Conservation (phyloP, 2,888 invertebrate genomes). For the Diaprepes abbreviatus region DNA sequence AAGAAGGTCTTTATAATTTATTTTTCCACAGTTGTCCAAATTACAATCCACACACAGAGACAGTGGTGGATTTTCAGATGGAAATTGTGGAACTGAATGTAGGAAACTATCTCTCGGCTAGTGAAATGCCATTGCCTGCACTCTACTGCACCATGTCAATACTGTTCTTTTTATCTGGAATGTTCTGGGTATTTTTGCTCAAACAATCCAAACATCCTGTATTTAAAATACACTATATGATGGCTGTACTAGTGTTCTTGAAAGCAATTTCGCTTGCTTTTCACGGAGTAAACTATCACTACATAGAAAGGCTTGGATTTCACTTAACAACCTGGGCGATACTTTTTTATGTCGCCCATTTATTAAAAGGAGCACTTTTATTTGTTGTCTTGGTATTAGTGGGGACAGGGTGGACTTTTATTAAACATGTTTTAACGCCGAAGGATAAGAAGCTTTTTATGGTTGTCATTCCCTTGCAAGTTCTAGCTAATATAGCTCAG, state of each 20-base stretch:
- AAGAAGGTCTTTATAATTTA: constrained; percentile 94
- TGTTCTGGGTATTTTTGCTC: constrained; percentile 92
- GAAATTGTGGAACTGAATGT: constrained; percentile 92
- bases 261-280: constrained; percentile 94
- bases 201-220: constrained; percentile 81
- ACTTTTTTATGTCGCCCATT: constrained; percentile 96
- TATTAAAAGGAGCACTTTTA: constrained; percentile 80
- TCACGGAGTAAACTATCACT: constrained; percentile 95
- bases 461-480: constrained; percentile 97
- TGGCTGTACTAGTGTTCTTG: constrained; percentile 93
- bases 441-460: constrained; percentile 97
- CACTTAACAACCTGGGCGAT: constrained; percentile 99
- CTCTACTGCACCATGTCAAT: constrained; percentile 93
- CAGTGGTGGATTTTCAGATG: constrained; percentile 79
- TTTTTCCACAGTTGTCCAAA: constrained; percentile 95
- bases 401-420: constrained; percentile 99
- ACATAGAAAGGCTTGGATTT: constrained; percentile 91
- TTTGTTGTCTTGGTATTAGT: constrained; percentile 97
- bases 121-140: constrained; percentile 95
- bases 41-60: constrained; percentile 69
- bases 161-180: constrained; percentile 89
- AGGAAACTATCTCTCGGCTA: constrained; percentile 90
- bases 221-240: constrained; percentile 96
- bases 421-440: constrained; percentile 96
- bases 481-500: constrained; percentile 96